Evolutionary conservation across 1,140 invertebrate species (phyloP).

Genomic region (Portunus trituberculatus): DNA sequence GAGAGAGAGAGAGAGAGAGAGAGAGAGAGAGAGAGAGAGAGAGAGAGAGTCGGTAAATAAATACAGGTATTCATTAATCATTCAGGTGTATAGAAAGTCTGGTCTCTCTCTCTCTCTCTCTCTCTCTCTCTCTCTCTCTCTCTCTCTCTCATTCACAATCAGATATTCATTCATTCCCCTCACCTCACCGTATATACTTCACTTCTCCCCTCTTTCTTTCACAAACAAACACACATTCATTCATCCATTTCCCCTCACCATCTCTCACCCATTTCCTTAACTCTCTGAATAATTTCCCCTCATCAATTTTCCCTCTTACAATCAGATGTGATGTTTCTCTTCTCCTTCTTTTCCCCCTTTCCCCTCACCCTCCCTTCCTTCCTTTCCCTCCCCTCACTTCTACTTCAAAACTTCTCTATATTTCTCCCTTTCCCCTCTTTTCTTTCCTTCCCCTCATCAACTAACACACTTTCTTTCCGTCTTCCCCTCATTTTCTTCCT

Average conservation of each 20-base stretch:
- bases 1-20: too few species aligned
- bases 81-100: too few species aligned
- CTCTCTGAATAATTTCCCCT: too few species aligned
- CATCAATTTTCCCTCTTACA: too few species aligned
- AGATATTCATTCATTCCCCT: not conserved
- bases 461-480: not conserved
- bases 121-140: slow-evolving; percentile 29
- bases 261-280: not conserved
- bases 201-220: not conserved
- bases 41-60: too few species aligned
- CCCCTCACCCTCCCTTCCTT: not conserved
- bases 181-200: not conserved
- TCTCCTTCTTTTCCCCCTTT: not conserved
- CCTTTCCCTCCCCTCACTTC: not conserved
- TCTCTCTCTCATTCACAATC: slow-evolving; percentile 9
- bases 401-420: not conserved
- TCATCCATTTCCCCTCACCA: not conserved
- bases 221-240: not conserved
- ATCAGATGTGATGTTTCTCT: too few species aligned
- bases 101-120: slow-evolving; percentile 6
- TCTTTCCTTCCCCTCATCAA: not conserved
- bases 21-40: too few species aligned
- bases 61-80: too few species aligned
- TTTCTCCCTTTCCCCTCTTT: not conserved
- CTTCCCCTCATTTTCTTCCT: not conserved